These are phyloP conservation scores for Thunnus thynnus DNA, from an alignment of 2,113 vertebrate genomes.

Conservation along the genomic window DNA sequence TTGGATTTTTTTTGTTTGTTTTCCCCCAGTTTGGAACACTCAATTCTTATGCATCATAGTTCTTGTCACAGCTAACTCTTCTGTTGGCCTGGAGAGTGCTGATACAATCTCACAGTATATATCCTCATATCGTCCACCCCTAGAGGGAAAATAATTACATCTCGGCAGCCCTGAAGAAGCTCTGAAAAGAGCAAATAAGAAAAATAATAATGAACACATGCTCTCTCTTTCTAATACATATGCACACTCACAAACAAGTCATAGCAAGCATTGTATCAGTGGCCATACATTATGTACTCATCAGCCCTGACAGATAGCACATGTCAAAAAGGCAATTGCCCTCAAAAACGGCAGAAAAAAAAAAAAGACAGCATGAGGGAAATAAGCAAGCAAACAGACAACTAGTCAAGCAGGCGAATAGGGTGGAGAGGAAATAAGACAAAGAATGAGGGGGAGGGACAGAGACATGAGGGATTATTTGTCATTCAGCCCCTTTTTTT, in stretches of 20 bases:
- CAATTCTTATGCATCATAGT: no score
- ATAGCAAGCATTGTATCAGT: neutral
- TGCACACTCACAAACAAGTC: neutral
- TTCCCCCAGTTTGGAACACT: no score
- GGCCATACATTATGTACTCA: neutral
- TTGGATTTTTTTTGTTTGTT: no score
- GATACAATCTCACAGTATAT: no score
- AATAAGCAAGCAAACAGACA: neutral
- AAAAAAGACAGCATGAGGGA: neutral
- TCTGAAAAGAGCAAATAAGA: neutral
- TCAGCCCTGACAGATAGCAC: neutral
- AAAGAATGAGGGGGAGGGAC: neutral
- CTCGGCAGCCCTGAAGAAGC: neutral
- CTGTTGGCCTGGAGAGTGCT: no score
- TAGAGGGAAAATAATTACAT: neutral
- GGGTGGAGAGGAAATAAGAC: neutral
- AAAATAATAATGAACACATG: neutral
- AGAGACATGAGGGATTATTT: neutral
- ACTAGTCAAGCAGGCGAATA: neutral
- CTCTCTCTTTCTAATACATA: neutral
- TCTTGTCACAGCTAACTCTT: no score
- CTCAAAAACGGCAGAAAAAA: neutral
- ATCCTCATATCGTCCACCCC: neutral
- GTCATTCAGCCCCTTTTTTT: neutral
- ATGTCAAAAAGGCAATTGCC: slow-evolving; percentile 9